Percentiles rank a stretch among this genome's conserved stretches.
phyloP scores from a whole-genome alignment of 2,888 invertebrate genomes.

The Scotopteryx bipunctaria region DNA sequence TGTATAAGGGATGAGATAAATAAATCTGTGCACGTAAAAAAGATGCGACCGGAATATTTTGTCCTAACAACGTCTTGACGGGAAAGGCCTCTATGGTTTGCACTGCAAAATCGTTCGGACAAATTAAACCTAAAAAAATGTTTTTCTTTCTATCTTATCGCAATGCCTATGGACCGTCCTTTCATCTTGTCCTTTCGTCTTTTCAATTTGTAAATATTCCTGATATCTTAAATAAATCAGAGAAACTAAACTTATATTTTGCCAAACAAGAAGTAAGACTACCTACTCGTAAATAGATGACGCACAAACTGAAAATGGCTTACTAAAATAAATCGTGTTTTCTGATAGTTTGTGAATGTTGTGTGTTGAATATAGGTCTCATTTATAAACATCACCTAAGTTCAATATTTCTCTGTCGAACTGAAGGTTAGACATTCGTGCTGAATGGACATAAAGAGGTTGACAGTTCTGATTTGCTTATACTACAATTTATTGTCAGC shows the following conservation, averaged over 20 bases:
- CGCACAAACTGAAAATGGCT: background rate
- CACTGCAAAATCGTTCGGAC: background rate
- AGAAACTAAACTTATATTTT: background rate
- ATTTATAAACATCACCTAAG: conserved; percentile 29
- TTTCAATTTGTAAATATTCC: too few species aligned
- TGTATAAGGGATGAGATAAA: conserved; percentile 47
- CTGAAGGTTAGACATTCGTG: conserved; percentile 40
- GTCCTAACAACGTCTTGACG: conserved; percentile 6
- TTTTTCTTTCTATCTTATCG: too few species aligned
- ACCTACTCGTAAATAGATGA: background rate
- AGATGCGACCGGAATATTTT: conserved; percentile 51
- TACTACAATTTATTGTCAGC: conserved; percentile 29
- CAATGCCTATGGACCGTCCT: too few species aligned
- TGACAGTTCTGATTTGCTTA: conserved; percentile 38
- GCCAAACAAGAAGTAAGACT: background rate
- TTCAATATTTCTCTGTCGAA: conserved; percentile 36
- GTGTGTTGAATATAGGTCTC: conserved; percentile 8
- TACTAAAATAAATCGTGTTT: background rate
- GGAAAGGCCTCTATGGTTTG: background rate
- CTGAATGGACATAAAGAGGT: conserved; percentile 35
- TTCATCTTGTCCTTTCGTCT: too few species aligned
- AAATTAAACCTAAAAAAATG: background rate
- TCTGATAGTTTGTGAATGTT: background rate
- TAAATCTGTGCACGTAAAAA: conserved; percentile 57
- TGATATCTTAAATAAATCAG: too few species aligned